Base-by-base conservation (phyloP, 2,888 invertebrate species). In the Acleris laterana region DNA sequence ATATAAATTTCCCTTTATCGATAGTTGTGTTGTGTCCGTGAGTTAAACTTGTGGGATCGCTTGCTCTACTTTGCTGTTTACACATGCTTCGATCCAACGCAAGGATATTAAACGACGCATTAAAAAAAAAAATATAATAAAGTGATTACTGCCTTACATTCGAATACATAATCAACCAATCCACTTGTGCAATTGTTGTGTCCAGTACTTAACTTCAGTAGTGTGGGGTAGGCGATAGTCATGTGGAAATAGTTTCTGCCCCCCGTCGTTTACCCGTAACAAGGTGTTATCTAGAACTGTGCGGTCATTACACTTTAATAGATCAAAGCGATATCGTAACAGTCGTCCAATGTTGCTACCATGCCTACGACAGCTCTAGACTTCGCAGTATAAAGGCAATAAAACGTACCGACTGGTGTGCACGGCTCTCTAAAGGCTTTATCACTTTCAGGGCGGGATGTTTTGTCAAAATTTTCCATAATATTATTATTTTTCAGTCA, bases 271-370 rank as follows among this genome's bases (percentile, higher is more conserved):
- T 38, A 38, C 38, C 38, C 38, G 13, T 38, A 22, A 22, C 22
- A 2, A 44, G 20, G 20, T 17, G 38, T 49, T 48, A 56, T 63
- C 28, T 44, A 19, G 19, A 19, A 50, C 42, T 44, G 49, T 17
- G 53, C 49, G 60, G 59, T 65, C 53, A 55, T 60, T 60, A 55
- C 44, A 32, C 63, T 57, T 57, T 51, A 32, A 59, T 50, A 50
- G 55, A 64, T 64, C 48, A 59, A 59, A 64, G 44, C 59, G 49
- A 60, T 60, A 60, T 60, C n/a, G 49, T 55, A 25, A 48, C 49
- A 55, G 46, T 42, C 49, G 32, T 59, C 48, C 49, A 32, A 28
- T 48, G 32, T 52, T 25, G 49, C 28, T 17, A n/a, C 51, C 59
- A 38, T 55, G 60, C 49, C 52, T 65, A 28, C 42, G 20, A 60